phyloP scores from a whole-genome alignment of 2,113 vertebrate species.

The Esox niger region DNA sequence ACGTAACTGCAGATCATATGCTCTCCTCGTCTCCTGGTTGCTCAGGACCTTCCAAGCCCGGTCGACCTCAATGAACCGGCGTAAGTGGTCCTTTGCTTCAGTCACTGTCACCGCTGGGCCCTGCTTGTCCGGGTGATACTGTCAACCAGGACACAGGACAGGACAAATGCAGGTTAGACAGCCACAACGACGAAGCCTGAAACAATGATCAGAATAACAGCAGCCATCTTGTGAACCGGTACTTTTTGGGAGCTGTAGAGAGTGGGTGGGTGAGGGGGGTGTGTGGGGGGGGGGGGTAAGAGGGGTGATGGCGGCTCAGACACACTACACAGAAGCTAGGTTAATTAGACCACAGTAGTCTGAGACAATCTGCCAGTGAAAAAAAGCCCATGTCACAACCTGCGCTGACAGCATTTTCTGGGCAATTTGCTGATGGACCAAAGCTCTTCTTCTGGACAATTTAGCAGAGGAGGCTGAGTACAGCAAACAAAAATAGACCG shows the following conservation, averaged over 20 bases:
- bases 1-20: constrained; percentile 81
- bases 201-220: background rate
- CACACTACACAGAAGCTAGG: constrained; percentile 67
- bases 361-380: constrained; percentile 41
- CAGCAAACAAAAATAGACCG: constrained; percentile 58
- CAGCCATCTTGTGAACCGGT: background rate
- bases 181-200: background rate
- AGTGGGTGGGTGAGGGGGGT: constrained; percentile 19
- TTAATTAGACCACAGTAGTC: constrained; percentile 70
- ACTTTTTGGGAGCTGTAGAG: constrained; percentile 6
- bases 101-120: constrained; percentile 68
- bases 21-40: constrained; percentile 80
- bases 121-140: constrained; percentile 89
- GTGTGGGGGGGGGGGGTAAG: constrained; percentile 39
- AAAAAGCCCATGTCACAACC: constrained; percentile 57
- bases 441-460: constrained; percentile 70
- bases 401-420: constrained; percentile 69
- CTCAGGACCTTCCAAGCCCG: constrained; percentile 89
- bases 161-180: background rate
- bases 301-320: constrained; percentile 43
- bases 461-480: constrained; percentile 66
- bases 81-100: constrained; percentile 66
- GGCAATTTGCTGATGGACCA: constrained; percentile 76
- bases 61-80: constrained; percentile 82
- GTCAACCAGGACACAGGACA: constrained; percentile 47